phyloP scores from a whole-genome alignment of 2,797 vertebrate species.

The Rhabdomys pumilio region DNA sequence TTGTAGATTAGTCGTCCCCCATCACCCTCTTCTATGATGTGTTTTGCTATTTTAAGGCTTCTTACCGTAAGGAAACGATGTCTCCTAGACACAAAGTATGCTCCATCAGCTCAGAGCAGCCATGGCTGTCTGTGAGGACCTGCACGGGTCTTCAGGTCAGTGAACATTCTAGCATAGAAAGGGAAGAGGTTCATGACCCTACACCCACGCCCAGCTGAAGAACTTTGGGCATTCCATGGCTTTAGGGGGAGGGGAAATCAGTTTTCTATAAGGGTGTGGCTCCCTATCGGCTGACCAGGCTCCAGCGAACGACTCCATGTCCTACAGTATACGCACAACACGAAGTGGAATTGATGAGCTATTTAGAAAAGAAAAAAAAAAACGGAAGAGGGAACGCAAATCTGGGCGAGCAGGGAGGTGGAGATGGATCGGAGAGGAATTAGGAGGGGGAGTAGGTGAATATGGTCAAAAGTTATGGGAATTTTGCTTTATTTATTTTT shows the following conservation, averaged over 20 bases:
- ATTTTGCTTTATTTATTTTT: background rate
- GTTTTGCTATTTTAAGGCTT: background rate
- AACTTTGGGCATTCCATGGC: background rate
- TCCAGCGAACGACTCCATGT: background rate
- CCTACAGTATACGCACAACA: background rate
- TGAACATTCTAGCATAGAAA: background rate
- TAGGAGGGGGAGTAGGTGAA: background rate
- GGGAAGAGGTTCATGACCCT: background rate
- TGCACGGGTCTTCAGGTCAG: background rate
- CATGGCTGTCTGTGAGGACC: background rate
- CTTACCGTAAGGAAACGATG: background rate
- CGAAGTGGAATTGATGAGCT: background rate
- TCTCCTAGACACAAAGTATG: background rate
- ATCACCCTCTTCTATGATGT: background rate
- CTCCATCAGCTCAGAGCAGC: background rate
- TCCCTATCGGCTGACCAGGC: background rate
- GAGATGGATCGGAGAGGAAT: background rate
- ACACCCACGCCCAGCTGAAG: background rate
- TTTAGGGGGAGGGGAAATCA: background rate
- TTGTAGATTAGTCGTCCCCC: background rate
- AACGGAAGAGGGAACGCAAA: background rate
- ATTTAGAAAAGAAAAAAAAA: background rate
- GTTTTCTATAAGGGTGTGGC: background rate
- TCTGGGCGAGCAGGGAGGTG: background rate
- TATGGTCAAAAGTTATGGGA: background rate